These are phyloP conservation scores for Tenthredo scrophulariae DNA, from an alignment of 2,888 invertebrate genomes.

Conservation along the genomic window DNA sequence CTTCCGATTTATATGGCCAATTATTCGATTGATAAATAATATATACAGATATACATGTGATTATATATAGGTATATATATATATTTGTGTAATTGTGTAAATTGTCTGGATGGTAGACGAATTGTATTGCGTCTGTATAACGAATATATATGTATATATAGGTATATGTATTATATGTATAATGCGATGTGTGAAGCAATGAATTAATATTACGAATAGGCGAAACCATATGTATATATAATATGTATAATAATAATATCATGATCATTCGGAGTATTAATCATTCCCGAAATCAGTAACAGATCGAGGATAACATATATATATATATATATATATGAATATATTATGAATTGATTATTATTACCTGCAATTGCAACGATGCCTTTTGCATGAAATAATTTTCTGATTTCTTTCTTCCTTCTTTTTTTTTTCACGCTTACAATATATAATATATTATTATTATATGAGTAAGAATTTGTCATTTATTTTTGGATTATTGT, in stretches of 20 bases:
- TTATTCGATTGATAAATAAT: not conserved
- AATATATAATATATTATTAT: conserved; percentile 4
- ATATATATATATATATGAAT: not conserved
- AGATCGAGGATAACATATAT: not conserved
- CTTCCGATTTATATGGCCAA: not conserved
- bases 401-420: not conserved
- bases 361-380: conserved; percentile 4
- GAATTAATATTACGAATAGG: conserved; percentile 10
- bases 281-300: conserved; percentile 18
- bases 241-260: not conserved
- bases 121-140: not conserved
- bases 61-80: no score
- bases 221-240: not conserved
- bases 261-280: conserved; percentile 25
- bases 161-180: not conserved
- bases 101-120: not conserved
- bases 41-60: not conserved
- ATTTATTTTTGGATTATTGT: not conserved
- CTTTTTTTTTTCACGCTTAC: not conserved
- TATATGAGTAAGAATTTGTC: not conserved
- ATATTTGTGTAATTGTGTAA: not conserved
- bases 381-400: not conserved
- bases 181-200: conserved; percentile 5
- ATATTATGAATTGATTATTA: conserved; percentile 1
- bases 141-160: not conserved